phyloP scores from a whole-genome alignment of 2,797 vertebrate species.

The Lates japonicus region DNA sequence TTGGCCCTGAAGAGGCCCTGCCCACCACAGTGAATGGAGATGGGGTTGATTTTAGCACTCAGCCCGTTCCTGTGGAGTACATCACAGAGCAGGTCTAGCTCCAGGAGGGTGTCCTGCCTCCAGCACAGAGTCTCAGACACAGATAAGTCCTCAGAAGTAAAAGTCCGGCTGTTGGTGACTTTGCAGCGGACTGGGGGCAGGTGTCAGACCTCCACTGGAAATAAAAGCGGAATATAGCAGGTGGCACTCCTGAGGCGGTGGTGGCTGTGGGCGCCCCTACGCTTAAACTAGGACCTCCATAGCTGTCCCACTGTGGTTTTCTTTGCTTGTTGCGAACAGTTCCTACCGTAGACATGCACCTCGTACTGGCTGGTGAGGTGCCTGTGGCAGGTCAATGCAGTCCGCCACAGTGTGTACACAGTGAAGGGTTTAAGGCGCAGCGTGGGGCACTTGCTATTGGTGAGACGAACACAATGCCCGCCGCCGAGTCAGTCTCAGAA shows the following conservation, averaged over 20 bases:
- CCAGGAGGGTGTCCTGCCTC: conserved; percentile 70
- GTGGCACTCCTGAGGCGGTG: conserved; percentile 67
- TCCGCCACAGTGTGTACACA: conserved; percentile 79
- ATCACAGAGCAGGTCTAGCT: conserved; percentile 81
- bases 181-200: conserved; percentile 71
- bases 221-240: conserved; percentile 67
- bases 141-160: conserved; percentile 77
- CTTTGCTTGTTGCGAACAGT: conserved; percentile 80
- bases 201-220: conserved; percentile 79
- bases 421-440: conserved; percentile 83
- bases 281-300: conserved; percentile 83
- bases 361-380: conserved; percentile 83
- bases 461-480: conserved; percentile 75
- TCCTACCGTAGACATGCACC: conserved; percentile 84
- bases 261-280: conserved; percentile 41
- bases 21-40: conserved; percentile 81
- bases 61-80: conserved; percentile 40
- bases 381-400: conserved; percentile 76
- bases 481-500: conserved; percentile 73
- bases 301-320: conserved; percentile 79
- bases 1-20: conserved; percentile 77
- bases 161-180: conserved; percentile 72
- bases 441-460: conserved; percentile 71
- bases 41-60: conserved; percentile 25
- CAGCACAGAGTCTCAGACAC: conserved; percentile 81